phyloP scores from a whole-genome alignment of 2,797 vertebrate genomes.

The Fringilla coelebs region DNA sequence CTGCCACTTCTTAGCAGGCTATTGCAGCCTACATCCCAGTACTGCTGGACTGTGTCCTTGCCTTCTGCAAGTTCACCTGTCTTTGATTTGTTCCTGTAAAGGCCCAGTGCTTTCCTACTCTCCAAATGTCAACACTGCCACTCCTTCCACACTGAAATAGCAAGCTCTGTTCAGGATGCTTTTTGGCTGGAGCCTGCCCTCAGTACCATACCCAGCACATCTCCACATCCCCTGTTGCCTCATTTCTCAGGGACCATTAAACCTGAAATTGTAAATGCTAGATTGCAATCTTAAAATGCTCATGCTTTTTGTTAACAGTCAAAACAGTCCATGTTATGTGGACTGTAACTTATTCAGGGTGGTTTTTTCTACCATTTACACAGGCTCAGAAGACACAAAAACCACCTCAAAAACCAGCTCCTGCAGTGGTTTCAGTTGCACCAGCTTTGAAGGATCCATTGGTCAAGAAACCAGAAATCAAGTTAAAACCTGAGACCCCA shows the following conservation, averaged over 20 bases:
- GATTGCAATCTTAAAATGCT: background rate
- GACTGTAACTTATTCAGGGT: accelerated
- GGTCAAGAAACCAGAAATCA: slow-evolving; percentile 93
- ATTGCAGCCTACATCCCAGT: background rate
- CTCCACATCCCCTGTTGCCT: background rate
- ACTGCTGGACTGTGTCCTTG: background rate
- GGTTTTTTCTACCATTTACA: background rate
- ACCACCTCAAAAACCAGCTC: slow-evolving; percentile 90
- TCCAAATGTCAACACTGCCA: background rate
- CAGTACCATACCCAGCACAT: background rate
- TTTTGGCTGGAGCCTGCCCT: background rate
- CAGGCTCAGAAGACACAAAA: slow-evolving; percentile 96
- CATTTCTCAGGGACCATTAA: background rate
- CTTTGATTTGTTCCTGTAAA: background rate
- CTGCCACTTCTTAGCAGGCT: background rate
- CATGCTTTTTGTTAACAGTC: background rate
- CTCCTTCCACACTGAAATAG: background rate
- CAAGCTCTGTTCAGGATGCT: background rate
- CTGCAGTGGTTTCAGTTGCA: slow-evolving; percentile 82
- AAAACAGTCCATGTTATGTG: background rate
- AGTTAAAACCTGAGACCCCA: slow-evolving; percentile 86
- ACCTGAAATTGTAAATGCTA: background rate
- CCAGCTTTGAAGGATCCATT: slow-evolving; percentile 91
- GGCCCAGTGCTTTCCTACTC: background rate
- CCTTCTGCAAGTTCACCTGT: background rate